Evolutionary conservation across 2,797 vertebrate genomes (phyloP), one percentile per base, ranked within the genome.

Genomic region (Mus caroli): DNA sequence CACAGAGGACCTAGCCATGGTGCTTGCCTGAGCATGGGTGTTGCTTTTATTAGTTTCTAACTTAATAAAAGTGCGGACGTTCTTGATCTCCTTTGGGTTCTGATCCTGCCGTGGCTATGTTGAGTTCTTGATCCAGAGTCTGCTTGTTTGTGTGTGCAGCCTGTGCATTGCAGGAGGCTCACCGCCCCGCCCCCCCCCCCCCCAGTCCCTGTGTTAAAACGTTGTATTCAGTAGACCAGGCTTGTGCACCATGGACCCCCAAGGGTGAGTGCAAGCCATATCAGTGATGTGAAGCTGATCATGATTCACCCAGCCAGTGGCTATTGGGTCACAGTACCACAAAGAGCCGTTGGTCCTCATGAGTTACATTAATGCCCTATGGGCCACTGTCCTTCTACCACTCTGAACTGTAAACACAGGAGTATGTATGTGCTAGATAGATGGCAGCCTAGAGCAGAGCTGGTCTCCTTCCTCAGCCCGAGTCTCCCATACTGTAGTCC

Each of bases 61-160:
- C 60, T 94, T 96, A 98, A 97, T 97, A 97, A 97, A 97, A 89
- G 88, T 54, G 80, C 96, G 76, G 76, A 71, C 73, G 79, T n/a
- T 43, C 4, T 62, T 34, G n/a, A 64, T 24, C 67, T 90, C 43
- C 11, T n/a, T 58, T 5, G 86, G 67, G 34, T 73, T 20, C 77
- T 19, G 84, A 14, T 2, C 8, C 22, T 2, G 75, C 26, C 10
- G 60, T 17, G 62, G 24, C 62, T 11, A 11, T 26, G n/a, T 82
- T 82, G 0, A 2, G 2, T 87, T 56, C 43, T 28, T 64, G 0
- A 7, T 62, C n/a, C 14, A 0, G 3, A 8, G 37, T 22, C 89
- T 22, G n/a, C 60, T 31, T 12, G 17, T 19, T 22, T 20, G 62
- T 2, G 2, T 15, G 7, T 19, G 26, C 52, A 12, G 14, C 12